Evolutionary conservation across 2,888 invertebrate species (phyloP), one percentile per base, ranked within the genome.

Genomic region (Calliopum simillimum): DNA sequence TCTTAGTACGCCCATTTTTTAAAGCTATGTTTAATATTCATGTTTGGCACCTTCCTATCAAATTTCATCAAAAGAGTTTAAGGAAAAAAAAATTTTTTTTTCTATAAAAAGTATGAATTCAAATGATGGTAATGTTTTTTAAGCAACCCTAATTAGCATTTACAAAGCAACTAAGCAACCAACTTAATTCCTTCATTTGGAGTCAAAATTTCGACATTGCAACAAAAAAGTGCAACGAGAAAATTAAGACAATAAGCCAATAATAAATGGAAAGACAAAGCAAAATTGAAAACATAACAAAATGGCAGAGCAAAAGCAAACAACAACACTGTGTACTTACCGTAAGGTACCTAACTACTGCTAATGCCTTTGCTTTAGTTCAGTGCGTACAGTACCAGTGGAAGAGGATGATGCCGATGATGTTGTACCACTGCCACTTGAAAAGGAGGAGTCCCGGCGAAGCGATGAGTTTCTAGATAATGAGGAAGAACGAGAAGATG

Each of bases 301-400:
- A 51, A 12, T 3, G 41, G 3, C 8, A 41, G 33, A 12, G 16
- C 4, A 21, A 19, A 46, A 33, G 23, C 55, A 55, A 51, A 23
- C 11, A 41, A 64, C 41, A 21, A 43, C 13, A 19, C 13, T 1
- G 8, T 13, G 33, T 14, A 44, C 41, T 43, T 21, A n/a, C 14
- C 23, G 56, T 14, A 44, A 19, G 16, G 14, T 53, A 47, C 46
- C 12, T 14, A 16, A 14, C 25, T 19, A 53, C 6, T 53, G 44
- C 55, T 71, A 73, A 47, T 16, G 16, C 33, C 73, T 75, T 62
- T 85, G 83, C 73, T 82, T 81, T 72, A 86, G 73, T 72, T 86
- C 85, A 46, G 86, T 86, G 78, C 85, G 83, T 70, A 86, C 86
- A 5, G 86, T 86, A 69, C 82, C 85, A 2, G 85, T 85, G 46